phyloP scores from a whole-genome alignment of 2,888 invertebrate genomes.

The Branchellion lobata region DNA sequence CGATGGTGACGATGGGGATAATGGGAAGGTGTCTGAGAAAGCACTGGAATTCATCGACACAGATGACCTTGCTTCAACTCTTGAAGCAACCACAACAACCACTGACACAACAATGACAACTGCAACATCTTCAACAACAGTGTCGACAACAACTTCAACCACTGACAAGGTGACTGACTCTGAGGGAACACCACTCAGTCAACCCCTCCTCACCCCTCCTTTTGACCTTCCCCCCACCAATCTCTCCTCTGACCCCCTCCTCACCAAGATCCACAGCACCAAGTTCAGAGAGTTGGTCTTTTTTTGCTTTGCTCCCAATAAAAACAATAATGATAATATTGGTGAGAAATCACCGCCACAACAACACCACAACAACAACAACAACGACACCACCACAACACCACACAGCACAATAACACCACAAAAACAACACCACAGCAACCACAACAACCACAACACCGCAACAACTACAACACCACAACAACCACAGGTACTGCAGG shows the following conservation, averaged over 20 bases:
- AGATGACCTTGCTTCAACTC: not conserved
- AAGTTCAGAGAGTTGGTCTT: slow-evolving; percentile 63
- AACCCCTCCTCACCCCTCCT: not conserved
- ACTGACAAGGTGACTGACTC: too few species aligned
- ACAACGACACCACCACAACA: not conserved
- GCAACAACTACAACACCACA: not conserved
- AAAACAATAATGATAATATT: not conserved
- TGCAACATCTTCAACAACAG: not conserved
- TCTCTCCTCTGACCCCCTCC: not conserved
- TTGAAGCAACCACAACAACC: not conserved
- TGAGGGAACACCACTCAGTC: not conserved
- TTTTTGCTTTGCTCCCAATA: too few species aligned
- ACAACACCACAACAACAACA: not conserved
- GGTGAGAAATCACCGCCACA: not conserved
- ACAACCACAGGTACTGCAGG: slow-evolving; percentile 66
- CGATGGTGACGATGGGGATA: not conserved
- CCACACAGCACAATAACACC: too few species aligned
- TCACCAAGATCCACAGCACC: slow-evolving; percentile 59
- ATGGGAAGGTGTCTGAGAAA: not conserved
- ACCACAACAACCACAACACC: not conserved
- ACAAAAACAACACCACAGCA: not conserved
- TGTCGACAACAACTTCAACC: not conserved
- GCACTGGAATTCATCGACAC: too few species aligned
- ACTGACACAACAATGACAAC: too few species aligned
- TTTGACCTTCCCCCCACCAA: not conserved